Conservation (phyloP, 1,140 invertebrate genomes). For the Bombus terrestris region DNA sequence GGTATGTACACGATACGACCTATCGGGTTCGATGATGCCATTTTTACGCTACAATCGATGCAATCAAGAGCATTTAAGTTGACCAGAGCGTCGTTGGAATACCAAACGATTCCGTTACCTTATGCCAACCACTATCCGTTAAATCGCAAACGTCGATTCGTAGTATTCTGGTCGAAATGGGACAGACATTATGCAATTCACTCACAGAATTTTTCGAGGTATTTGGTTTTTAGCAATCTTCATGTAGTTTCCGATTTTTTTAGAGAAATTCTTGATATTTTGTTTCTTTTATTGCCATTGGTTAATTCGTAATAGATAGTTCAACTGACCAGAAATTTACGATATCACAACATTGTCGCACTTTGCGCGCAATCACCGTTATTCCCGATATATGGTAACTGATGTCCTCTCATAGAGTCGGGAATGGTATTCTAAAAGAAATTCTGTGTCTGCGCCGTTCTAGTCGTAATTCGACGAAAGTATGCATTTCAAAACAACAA, state of each 20-base stretch:
- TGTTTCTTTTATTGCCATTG: neutral
- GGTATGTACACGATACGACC: neutral
- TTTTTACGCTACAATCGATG: constrained; percentile 28
- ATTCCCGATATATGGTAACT: neutral
- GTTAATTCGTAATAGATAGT: neutral
- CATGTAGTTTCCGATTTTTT: neutral
- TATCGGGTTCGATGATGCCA: neutral
- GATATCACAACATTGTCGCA: neutral
- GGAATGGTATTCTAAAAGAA: neutral
- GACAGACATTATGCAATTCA: neutral
- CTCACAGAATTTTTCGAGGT: neutral
- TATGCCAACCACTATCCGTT: neutral
- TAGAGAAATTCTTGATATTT: neutral
- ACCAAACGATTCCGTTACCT: neutral
- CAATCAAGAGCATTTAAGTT: constrained; percentile 31
- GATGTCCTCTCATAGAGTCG: neutral
- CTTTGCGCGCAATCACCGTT: neutral
- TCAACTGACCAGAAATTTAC: neutral
- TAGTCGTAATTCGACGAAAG: neutral
- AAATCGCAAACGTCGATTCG: neutral
- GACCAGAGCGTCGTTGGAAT: neutral
- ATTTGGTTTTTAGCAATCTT: too few species aligned
- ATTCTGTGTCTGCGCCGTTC: neutral
- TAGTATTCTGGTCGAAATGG: neutral
- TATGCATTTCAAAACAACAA: neutral